These are phyloP conservation scores for Coturnix japonica DNA, from an alignment of 2,113 vertebrate genomes.

Conservation along the genomic window DNA sequence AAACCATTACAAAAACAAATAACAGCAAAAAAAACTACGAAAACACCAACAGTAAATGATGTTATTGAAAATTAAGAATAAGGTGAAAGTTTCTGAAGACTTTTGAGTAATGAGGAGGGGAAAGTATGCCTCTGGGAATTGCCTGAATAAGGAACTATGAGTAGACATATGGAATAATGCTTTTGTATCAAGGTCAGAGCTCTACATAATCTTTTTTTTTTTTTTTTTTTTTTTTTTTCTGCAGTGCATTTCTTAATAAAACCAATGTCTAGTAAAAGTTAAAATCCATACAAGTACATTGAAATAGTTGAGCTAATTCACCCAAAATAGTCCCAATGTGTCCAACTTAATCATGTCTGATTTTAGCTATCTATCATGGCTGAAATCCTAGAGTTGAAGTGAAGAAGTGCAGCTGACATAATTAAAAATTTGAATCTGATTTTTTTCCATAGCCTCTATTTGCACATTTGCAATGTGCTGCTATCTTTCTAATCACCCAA, in stretches of 20 bases:
- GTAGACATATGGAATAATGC: not conserved
- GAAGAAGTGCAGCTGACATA: not conserved
- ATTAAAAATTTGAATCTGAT: not conserved
- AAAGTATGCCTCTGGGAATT: not conserved
- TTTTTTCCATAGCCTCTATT: not conserved
- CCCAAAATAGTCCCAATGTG: not conserved
- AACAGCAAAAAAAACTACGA: not conserved
- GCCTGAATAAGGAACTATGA: fast-evolving
- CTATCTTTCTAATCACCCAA: not conserved
- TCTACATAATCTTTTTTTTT: not conserved
- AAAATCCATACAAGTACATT: not conserved
- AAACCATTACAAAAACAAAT: not conserved
- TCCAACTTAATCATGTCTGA: not conserved
- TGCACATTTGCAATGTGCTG: not conserved
- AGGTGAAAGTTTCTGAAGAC: not conserved
- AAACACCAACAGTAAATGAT: not conserved
- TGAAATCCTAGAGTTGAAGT: not conserved
- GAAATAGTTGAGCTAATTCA: not conserved
- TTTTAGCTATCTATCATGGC: not conserved
- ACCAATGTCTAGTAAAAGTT: not conserved
- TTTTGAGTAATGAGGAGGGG: not conserved
- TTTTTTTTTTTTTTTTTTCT: not conserved
- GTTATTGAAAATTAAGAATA: not conserved
- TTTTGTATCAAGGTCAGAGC: not conserved
- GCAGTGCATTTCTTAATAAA: not conserved